Base-by-base conservation (phyloP, 2,797 vertebrate species). In the Nyctalus aviator region DNA sequence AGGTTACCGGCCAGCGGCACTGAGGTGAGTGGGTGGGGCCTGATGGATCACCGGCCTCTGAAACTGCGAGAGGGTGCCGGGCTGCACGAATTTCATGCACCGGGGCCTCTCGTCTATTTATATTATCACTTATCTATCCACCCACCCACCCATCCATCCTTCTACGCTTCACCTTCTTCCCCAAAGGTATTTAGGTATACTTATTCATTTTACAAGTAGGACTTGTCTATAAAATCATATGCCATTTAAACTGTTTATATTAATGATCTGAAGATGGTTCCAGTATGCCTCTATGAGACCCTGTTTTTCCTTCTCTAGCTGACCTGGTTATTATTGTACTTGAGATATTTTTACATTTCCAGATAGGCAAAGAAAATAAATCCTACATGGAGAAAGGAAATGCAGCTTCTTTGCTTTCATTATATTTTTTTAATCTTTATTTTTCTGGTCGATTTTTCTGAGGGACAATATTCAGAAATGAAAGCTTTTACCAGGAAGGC, bases 381-480 rank as follows among this genome's bases (percentile, higher is more conserved):
- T 84, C 3, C 79, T 17, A 82, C 30, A 12, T 35, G 12, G 48
- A 72, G 76, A 92, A 96, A 62, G 72, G 73, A 95, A 86, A 88
- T 71, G n/a, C 0, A 48, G 21, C 17, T 75, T 85, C 41, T 30
- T 90, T 6, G 46, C 20, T 64, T 88, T 82, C 48, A 48, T 64
- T 71, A 71, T 11, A 53, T 57, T 64, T 75, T 14, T 64, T 88
- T 48, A 46, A 25, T 73, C 21, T 91, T 91, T 90, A 82, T 25
- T 86, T 71, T 59, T 12, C 57, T 72, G 64, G 73, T 96, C 87
- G 50, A 32, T 94, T 92, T 79, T 69, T 50, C 78, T 68, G 35
- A 89, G 27, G 53, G 27, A 81, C 20, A 37, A 4, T 81, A n/a
- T 72, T 64, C 32, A 88, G 46, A 82, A 91, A 69, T 71, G 62